Conservation (phyloP, 2,888 invertebrate species). For the Ramazzottius varieornatus region DNA sequence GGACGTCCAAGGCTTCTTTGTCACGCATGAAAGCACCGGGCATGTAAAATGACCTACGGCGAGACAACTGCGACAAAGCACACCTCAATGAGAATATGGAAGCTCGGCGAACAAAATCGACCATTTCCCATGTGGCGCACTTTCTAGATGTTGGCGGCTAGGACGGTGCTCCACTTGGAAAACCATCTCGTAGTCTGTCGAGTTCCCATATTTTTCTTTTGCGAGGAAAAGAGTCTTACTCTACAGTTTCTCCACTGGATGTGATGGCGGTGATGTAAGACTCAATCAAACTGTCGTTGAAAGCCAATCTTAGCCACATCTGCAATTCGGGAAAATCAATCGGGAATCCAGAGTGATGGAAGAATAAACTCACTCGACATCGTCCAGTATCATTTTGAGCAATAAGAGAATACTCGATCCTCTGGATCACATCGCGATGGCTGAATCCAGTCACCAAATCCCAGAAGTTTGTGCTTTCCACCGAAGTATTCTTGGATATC, state of each 20-base stretch:
- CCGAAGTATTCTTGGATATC: background rate
- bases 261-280: background rate
- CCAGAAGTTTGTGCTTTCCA: background rate
- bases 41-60: constrained; percentile 42
- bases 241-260: background rate
- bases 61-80: too few species aligned
- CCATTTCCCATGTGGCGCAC: too few species aligned
- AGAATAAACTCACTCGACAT: background rate
- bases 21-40: constrained; percentile 56
- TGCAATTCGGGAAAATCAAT: background rate
- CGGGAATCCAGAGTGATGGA: too few species aligned
- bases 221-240: too few species aligned
- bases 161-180: too few species aligned
- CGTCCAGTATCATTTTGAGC: background rate
- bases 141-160: too few species aligned
- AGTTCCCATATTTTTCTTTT: too few species aligned
- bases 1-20: constrained; percentile 35
- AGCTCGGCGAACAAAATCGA: too few species aligned
- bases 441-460: background rate
- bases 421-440: background rate
- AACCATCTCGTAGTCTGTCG: too few species aligned
- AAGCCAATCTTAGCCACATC: background rate
- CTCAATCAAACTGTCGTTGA: background rate
- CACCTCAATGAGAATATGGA: too few species aligned
- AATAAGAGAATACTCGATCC: background rate